Conservation (phyloP, 2,113 vertebrate species). For the Aplodontia rufa region DNA sequence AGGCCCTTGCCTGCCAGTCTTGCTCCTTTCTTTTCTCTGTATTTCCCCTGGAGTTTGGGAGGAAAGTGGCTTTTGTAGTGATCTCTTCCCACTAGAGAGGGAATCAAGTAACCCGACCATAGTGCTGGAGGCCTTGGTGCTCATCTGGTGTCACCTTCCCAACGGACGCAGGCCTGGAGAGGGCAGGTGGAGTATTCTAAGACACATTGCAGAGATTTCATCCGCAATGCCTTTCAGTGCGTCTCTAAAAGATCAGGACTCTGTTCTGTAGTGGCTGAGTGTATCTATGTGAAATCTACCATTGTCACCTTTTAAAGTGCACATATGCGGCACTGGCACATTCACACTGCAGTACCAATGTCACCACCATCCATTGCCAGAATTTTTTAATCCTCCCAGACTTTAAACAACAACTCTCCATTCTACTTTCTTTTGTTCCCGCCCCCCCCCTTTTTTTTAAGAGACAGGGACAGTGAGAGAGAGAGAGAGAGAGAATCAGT, state of each 20-base stretch:
- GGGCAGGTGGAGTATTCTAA: background rate
- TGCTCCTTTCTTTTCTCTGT: background rate
- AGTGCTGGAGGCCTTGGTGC: background rate
- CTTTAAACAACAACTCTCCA: too few species aligned
- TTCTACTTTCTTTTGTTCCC: too few species aligned
- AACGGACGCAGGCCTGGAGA: background rate
- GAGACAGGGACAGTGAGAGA: too few species aligned
- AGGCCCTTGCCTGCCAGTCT: conserved; percentile 22
- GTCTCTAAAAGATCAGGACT: background rate
- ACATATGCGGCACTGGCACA: background rate
- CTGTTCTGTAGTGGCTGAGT: background rate
- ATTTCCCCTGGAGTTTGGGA: background rate
- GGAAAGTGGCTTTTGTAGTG: background rate
- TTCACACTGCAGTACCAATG: too few species aligned
- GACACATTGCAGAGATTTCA: background rate
- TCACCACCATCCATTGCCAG: too few species aligned
- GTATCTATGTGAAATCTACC: background rate
- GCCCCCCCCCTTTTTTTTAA: too few species aligned
- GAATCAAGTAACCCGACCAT: background rate
- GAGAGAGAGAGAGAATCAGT: too few species aligned
- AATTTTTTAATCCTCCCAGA: too few species aligned
- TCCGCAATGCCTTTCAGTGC: background rate
- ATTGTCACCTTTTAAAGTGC: too few species aligned
- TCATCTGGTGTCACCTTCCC: background rate
- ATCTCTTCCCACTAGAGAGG: background rate